Evolutionary conservation across 2,113 vertebrate species (phyloP), one percentile per base, ranked within the genome.

Genomic region (Sceloporus undulatus): DNA sequence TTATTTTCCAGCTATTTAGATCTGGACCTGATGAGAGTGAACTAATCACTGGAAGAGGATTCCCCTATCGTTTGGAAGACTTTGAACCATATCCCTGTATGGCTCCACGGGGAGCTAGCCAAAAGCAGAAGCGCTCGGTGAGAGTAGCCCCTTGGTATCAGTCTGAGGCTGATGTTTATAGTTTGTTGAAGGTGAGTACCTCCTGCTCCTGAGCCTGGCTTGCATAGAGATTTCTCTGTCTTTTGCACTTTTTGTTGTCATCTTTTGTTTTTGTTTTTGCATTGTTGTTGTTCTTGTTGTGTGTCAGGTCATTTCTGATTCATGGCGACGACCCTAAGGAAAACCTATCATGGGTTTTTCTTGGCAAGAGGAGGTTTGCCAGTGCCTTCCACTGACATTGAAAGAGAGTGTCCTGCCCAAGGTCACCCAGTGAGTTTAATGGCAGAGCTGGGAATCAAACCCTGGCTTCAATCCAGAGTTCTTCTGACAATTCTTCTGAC

Each of bases 61-160:
- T 95, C 76, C 85, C 88, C 25, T 95, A 96, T 77, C 90, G 16
- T 70, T 59, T 95, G 88, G 94, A 95, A 54, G 96, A 95, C 77
- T 96, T 96, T 76, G 95, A 96, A 75, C 90, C 84, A 1, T 96
- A 96, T 14, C 93, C 90, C 16, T 96, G 95, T 11, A 79, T 94
- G 40, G 87, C 74, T 18, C n/a, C 56, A 2, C 76, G 74, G 21
- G 29, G 85, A 29, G 4, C 84, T 16, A 4, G 59, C 1, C 65
- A 10, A 16, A 54, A 56, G 23, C 42, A 59, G 14, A 94, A 91
- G 62, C 90, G 88, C 66, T 21, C 76, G 79, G 0, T 0, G 13
- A 91, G 82, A 76, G 87, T 34, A 40, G 94, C 91, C n/a, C 91
- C 90, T 0, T 95, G 95, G 95, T 95, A 94, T 88, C 93, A 95